These are phyloP conservation scores for Tolmerus cingulatus DNA, from an alignment of 2,888 invertebrate genomes.

Conservation along the genomic window DNA sequence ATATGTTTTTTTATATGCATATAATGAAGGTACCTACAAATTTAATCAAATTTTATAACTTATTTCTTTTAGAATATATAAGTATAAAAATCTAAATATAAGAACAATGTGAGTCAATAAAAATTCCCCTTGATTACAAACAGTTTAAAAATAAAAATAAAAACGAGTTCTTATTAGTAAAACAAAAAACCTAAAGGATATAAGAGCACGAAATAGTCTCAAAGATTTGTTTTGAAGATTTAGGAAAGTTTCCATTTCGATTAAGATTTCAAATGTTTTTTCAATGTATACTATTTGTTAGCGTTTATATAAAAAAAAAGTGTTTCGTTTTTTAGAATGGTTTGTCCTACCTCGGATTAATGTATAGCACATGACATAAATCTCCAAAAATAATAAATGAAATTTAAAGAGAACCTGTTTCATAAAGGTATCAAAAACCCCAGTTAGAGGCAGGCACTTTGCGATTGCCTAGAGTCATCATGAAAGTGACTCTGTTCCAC, in stretches of 20 bases:
- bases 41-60: neutral
- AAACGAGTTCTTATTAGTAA: neutral
- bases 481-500: conserved; percentile 2
- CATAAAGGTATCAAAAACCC: neutral
- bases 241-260: neutral
- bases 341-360: neutral
- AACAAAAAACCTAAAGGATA: neutral
- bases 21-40: too few species aligned
- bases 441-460: neutral
- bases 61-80: neutral
- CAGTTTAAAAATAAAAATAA: neutral
- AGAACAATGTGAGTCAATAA: neutral
- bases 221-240: neutral
- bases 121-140: neutral
- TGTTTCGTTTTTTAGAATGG: neutral
- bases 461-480: neutral
- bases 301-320: neutral
- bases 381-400: neutral
- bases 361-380: neutral
- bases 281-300: neutral
- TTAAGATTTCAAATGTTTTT: neutral
- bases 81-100: neutral
- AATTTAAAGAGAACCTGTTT: neutral
- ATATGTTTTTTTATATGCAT: too few species aligned
- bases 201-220: neutral